Conservation (phyloP, 2,113 vertebrate species). For the Thryonomys swinderianus region DNA sequence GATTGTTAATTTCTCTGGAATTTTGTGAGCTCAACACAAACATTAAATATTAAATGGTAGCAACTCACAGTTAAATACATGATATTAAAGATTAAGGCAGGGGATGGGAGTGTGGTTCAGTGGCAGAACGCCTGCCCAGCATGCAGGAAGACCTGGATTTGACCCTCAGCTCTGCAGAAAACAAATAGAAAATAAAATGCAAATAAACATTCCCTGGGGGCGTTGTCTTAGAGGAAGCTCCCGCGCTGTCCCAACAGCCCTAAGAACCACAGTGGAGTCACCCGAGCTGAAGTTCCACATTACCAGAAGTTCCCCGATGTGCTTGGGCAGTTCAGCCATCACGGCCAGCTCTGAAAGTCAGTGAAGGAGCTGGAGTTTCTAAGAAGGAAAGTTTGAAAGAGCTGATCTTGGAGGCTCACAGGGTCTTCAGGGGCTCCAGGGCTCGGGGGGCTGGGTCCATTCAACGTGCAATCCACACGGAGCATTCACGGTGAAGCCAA, state of each 20-base stretch:
- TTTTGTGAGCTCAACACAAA: neutral
- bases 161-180: neutral
- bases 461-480: neutral
- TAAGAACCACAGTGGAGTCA: neutral
- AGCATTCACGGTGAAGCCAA: neutral
- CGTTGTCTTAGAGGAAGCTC: neutral
- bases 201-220: neutral
- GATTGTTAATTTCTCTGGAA: neutral
- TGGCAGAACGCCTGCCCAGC: neutral
- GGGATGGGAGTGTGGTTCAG: neutral
- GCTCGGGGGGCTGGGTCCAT: too few relatives aligned
- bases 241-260: neutral
- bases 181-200: neutral
- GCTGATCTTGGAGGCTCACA: neutral
- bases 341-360: neutral
- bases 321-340: neutral
- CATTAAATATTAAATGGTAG: neutral
- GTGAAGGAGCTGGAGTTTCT: neutral
- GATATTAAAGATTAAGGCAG: neutral
- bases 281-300: too few relatives aligned
- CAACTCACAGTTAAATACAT: neutral
- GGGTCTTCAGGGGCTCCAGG: neutral
- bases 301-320: neutral
- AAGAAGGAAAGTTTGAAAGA: neutral
- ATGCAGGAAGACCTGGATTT: neutral